Evolutionary conservation across 2,888 invertebrate species (phyloP).

Genomic region (Temnothorax unifasciatus): DNA sequence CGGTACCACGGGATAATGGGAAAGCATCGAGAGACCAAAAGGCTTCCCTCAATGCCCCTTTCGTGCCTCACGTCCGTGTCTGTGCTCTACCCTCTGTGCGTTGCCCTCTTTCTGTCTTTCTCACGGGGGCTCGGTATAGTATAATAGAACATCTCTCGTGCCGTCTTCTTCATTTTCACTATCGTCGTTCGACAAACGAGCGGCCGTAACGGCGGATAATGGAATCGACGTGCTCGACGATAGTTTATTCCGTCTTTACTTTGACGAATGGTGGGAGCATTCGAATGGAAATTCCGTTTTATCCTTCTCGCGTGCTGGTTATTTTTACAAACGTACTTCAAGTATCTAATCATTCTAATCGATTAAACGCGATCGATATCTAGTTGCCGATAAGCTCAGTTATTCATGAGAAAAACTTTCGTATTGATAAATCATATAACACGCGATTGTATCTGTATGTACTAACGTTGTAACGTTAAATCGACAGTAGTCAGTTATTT

Average conservation of each 20-base stretch:
- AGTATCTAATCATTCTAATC: not conserved
- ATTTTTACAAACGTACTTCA: conserved; percentile 9
- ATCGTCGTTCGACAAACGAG: conserved; percentile 52
- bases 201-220: conserved; percentile 68
- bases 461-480: not conserved
- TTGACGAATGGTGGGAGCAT: conserved; percentile 66
- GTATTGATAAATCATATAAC: not conserved
- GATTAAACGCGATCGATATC: not conserved
- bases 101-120: conserved; percentile 5
- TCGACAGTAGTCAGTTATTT: not conserved
- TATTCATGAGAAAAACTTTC: not conserved
- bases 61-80: conserved; percentile 13
- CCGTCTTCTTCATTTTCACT: conserved; percentile 17
- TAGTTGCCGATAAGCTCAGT: not conserved
- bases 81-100: not conserved
- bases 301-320: conserved; percentile 40
- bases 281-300: conserved; percentile 75
- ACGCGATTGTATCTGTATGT: not conserved
- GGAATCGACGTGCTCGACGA: conserved; percentile 73
- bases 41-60: conserved; percentile 17
- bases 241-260: conserved; percentile 72
- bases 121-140: conserved; percentile 31
- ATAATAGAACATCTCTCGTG: conserved; percentile 58
- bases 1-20: conserved; percentile 50
- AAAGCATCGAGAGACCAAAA: conserved; percentile 58